Conservation (phyloP, 2,113 vertebrate genomes). For the Cyanoliseus patagonus region DNA sequence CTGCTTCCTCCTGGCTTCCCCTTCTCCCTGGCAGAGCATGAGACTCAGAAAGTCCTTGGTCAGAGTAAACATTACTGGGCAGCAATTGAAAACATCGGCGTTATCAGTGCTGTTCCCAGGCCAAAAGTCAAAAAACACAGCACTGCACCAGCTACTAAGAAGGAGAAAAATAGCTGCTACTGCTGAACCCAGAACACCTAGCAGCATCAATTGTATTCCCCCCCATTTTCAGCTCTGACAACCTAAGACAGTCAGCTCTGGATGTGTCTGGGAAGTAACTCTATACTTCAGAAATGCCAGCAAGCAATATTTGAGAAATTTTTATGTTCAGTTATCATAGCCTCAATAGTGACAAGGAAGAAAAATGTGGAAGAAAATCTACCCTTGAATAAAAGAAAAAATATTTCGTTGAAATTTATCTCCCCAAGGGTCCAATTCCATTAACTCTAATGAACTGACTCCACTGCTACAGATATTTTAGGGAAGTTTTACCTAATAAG, state of each 20-base stretch:
- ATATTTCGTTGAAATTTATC: neutral
- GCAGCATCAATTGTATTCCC: neutral
- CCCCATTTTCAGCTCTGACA: neutral
- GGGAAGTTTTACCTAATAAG: neutral
- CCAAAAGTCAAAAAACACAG: no score
- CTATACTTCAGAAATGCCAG: neutral
- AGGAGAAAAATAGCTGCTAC: no score
- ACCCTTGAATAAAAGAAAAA: neutral
- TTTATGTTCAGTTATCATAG: neutral
- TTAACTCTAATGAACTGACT: neutral
- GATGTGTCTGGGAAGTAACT: neutral
- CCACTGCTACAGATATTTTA: neutral
- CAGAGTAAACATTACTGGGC: no score
- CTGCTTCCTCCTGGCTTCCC: no score
- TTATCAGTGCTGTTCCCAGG: no score
- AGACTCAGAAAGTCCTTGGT: no score
- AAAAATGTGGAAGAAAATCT: neutral
- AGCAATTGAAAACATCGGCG: no score
- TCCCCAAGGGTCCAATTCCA: neutral
- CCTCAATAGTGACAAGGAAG: neutral
- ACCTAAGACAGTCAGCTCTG: neutral
- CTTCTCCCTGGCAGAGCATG: no score
- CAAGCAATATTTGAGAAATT: neutral
- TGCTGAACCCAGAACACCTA: no score
- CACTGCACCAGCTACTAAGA: no score